Evolutionary conservation across 1,140 invertebrate genomes (phyloP).

Genomic region (honey bee (Apis mellifera)): DNA sequence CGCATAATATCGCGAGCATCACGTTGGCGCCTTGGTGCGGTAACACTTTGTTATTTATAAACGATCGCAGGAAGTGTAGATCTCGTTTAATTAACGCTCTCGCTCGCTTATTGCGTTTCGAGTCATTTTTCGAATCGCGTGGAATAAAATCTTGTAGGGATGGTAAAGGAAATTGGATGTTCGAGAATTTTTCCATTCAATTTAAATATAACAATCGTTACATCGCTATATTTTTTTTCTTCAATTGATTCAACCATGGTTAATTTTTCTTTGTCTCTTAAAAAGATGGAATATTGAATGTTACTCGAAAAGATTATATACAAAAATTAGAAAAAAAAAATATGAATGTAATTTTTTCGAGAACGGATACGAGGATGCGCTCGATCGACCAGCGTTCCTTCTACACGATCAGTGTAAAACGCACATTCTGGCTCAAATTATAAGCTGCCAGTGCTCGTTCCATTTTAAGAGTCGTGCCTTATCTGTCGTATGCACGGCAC

Average conservation of each 20-base stretch:
- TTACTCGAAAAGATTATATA: no score
- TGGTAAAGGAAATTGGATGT: no score
- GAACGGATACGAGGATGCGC: conserved; percentile 11
- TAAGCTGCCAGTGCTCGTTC: not conserved
- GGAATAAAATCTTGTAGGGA: not conserved
- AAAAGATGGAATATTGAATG: no score
- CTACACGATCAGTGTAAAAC: conserved; percentile 4
- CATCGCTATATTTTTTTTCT: no score
- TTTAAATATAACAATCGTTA: no score
- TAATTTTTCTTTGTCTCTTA: no score
- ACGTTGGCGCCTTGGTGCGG: not conserved
- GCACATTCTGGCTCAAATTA: not conserved
- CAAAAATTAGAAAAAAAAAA: no score
- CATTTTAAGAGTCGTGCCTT: conserved; percentile 3
- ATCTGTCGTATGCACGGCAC: not conserved
- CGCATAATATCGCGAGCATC: conserved; percentile 16
- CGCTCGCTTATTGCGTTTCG: not conserved
- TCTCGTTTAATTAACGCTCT: conserved; percentile 18
- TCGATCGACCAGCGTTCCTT: not conserved
- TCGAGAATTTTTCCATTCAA: no score
- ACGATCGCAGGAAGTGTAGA: not conserved
- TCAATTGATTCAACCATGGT: no score
- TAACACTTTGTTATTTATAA: conserved; percentile 15
- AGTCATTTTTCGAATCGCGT: not conserved
- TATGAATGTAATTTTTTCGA: not conserved